Percentiles rank a stretch among this genome's conserved stretches.
These are phyloP conservation scores for Mizuhopecten yessoensis DNA, from an alignment of 1,140 invertebrate genomes.

Conservation along the genomic window DNA sequence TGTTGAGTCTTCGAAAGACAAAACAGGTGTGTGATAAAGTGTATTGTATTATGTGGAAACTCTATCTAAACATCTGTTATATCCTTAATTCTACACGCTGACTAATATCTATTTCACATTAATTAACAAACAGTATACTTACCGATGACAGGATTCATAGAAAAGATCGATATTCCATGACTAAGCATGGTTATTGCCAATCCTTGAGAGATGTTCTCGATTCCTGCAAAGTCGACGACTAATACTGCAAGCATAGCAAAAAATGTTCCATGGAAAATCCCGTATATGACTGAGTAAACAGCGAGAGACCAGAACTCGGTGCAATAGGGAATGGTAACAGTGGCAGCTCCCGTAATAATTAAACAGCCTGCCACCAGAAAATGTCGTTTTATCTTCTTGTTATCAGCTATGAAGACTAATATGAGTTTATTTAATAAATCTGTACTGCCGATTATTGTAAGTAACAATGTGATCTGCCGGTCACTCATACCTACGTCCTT, in stretches of 20 bases:
- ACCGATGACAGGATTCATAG: background rate
- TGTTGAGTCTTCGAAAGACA: too few relatives aligned
- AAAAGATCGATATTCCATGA: background rate
- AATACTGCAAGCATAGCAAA: constrained; percentile 34
- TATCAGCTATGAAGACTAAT: constrained; percentile 64
- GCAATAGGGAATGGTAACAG: background rate
- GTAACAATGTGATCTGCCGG: constrained; percentile 59
- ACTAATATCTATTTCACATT: too few relatives aligned
- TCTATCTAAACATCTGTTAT: too few relatives aligned
- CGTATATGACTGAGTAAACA: constrained; percentile 17
- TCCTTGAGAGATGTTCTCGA: background rate
- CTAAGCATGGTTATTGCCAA: background rate
- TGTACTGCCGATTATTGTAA: constrained; percentile 67
- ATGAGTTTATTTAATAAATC: constrained; percentile 65
- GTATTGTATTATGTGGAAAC: too few relatives aligned
- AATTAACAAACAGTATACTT: too few relatives aligned
- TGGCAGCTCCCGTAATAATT: constrained; percentile 40
- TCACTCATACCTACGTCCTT: constrained; percentile 63
- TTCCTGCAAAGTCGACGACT: constrained; percentile 47
- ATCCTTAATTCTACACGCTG: too few relatives aligned
- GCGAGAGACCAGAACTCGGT: constrained; percentile 46
- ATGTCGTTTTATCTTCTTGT: constrained; percentile 55
- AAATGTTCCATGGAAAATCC: constrained; percentile 41
- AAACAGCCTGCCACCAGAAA: constrained; percentile 60
- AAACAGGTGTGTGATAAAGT: too few relatives aligned